Base-by-base conservation (phyloP, 2,797 vertebrate species). In the Artibeus jamaicensis region DNA sequence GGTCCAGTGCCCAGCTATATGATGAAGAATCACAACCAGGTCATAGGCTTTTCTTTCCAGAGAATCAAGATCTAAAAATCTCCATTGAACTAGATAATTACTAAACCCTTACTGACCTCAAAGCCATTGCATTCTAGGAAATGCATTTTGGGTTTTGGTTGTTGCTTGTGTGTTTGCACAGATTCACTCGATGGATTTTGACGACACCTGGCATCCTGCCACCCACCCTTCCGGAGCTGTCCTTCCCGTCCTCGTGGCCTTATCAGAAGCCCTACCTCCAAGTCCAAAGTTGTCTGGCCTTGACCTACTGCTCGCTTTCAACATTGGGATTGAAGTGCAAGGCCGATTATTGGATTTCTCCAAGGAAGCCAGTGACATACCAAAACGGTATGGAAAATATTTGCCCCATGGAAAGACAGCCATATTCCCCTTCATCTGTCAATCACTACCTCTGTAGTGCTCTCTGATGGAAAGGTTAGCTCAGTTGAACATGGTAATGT, bases 101-200 rank as follows among this genome's bases (percentile, higher is more conserved):
- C n/a, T 85, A 73, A 91, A 57, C 34, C 10, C 34, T 85, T 91
- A 19, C 7, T 81, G 15, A 3, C 53, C n/a, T 62, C 70, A 93
- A 83, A 62, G 24, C 15, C 83, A 85, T 42, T n/a, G 11, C 34
- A 83, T 37, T n/a, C 5, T 19, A 9, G 62, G 9, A 73, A 73
- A 89, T n/a, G 57, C 12, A 46, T 46, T 87, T 76, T 79, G 42
- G 8, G 5, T 62, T 85, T 46, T n/a, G 15, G n/a, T 21, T 42
- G 14, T 50, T 34, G 29, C 82, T 83, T 86, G 18, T 86, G 1
- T 84, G 3, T 70, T 67, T 65, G 62, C 1, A 37, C 86, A 99
- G 99, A 98, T 99, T 85, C 99, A 99, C 98, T 99, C 99, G 22
- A 99, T 99, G 99, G 99, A 99, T 96, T 99, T 99, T 98, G 99